A percentile compares a stretch with the other conserved stretches of the same genome.
Evolutionary conservation across 2,797 vertebrate species (phyloP).

Genomic region (Peromyscus eremicus): DNA sequence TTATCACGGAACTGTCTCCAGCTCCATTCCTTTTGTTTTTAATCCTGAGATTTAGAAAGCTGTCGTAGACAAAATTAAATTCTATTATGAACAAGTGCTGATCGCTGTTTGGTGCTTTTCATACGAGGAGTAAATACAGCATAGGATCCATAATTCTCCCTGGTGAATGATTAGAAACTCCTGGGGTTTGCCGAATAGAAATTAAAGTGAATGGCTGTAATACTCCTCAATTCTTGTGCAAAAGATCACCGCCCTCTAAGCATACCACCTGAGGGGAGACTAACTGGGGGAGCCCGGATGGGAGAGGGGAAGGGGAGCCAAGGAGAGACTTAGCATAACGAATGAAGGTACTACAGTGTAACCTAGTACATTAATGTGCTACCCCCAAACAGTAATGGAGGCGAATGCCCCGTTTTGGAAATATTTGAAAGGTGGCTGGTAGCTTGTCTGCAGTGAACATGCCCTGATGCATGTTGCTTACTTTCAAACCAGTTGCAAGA

Average conservation of each 20-base stretch:
- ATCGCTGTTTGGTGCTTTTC: slow-evolving; percentile 52
- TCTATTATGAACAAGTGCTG: slow-evolving; percentile 60
- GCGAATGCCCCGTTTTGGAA: not conserved
- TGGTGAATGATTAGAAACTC: slow-evolving; percentile 55
- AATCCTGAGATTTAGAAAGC: slow-evolving; percentile 50
- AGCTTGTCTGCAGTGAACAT: not conserved
- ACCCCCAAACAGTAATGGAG: not conserved
- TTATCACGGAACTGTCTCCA: not conserved
- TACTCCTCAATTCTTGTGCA: not conserved
- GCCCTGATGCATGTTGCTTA: not conserved
- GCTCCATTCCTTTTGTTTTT: not conserved
- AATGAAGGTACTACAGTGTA: not conserved
- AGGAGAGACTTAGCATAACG: not conserved
- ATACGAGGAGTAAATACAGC: slow-evolving; percentile 59
- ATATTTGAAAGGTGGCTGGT: not conserved
- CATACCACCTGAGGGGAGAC: not conserved
- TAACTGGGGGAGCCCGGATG: not conserved
- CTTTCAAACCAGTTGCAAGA: not conserved
- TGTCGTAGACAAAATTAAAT: slow-evolving; percentile 55
- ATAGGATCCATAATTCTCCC: slow-evolving; percentile 37
- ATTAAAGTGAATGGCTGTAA: slow-evolving; percentile 32
- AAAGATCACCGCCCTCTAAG: not conserved
- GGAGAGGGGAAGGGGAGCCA: not conserved
- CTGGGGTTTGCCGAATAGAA: slow-evolving; percentile 53
- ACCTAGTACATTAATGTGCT: not conserved